Base-by-base conservation (phyloP, 2,113 vertebrate genomes). In the Tetrax tetrax region DNA sequence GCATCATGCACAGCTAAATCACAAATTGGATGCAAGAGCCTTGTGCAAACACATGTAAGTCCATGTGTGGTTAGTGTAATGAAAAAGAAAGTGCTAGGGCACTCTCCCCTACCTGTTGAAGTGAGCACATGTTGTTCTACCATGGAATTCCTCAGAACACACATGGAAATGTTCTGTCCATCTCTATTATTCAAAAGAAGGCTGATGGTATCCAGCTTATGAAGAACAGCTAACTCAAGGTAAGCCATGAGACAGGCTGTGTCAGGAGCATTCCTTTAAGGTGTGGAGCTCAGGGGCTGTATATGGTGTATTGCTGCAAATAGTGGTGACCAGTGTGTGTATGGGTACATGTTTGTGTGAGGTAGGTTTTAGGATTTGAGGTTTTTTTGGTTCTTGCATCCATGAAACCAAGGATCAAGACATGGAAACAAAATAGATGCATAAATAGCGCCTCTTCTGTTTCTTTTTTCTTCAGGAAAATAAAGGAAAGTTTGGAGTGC, bases 401-500 rank as follows among this genome's bases (percentile, higher is more conserved):
- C 43, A 3, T 83, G 43, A 93, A 71, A 84, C 20, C 24, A 47
- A 41, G 25, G 35, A 56, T 60, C 14, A 66, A 74, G 37, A 45
- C 82, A 22, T 15, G 17, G 33, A 53, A 89, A 25, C 7, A 28
- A 77, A 79, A 21, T 10, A 51, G 38, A 37, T n/a, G 10, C 10
- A 8, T 71, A 31, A 88, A 37, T 33, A 83, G 0, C 0, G 0
- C 10, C 45, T 76, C 31, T 79, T 95, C 31, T 96, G 19, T 94
- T 78, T 60, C 15, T 83, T 96, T 61, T 1, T 94, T 83, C 61
- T 84, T 61, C 93, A 99, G 99, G 97, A 99, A 99, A 96, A 99
- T 99, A 95, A 98, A 98, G 91, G 98, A 99, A 90, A 99, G 99
- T 94, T 97, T 99, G 96, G 98, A 97, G 84, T 98, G 98, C 63